These are phyloP conservation scores for Perca fluviatilis DNA, from an alignment of 2,113 vertebrate genomes.

Conservation along the genomic window DNA sequence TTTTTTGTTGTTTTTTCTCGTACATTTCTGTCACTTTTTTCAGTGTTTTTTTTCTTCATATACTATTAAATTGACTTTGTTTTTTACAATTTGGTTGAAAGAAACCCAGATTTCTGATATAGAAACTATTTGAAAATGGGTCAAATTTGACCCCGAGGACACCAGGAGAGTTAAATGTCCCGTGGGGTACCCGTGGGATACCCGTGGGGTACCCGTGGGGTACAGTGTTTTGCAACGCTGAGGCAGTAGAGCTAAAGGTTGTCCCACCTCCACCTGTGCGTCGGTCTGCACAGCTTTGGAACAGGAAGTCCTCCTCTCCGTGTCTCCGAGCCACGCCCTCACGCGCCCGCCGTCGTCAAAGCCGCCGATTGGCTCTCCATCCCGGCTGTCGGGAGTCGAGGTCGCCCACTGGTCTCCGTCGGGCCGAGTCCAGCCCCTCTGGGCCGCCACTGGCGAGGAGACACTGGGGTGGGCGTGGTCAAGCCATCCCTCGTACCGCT, in stretches of 20 bases:
- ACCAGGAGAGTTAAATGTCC: too few relatives aligned
- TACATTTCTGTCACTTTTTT: too few relatives aligned
- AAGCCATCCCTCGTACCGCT: slow-evolving; percentile 29
- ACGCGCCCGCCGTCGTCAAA: slow-evolving; percentile 81
- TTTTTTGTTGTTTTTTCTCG: accelerated
- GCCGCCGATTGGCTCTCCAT: slow-evolving; percentile 47
- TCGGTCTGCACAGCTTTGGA: slow-evolving; percentile 79
- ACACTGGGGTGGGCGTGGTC: neutral
- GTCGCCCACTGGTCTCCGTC: slow-evolving; percentile 37
- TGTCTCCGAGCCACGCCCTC: slow-evolving; percentile 82
- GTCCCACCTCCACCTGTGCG: slow-evolving; percentile 1
- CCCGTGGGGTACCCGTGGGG: too few relatives aligned
- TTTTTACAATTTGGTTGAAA: too few relatives aligned
- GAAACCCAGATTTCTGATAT: too few relatives aligned
- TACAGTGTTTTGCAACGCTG: too few relatives aligned
- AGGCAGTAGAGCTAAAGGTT: neutral
- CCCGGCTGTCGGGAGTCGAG: slow-evolving; percentile 60
- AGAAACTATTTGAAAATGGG: too few relatives aligned
- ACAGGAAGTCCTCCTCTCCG: slow-evolving; percentile 39
- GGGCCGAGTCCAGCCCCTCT: neutral
- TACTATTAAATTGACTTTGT: too few relatives aligned
- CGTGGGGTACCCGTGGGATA: too few relatives aligned
- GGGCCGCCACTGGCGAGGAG: neutral
- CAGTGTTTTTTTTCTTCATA: too few relatives aligned
- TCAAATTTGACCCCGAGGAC: too few relatives aligned